Conservation (phyloP, 2,113 vertebrate species). For the Coryphaenoides rupestris region DNA sequence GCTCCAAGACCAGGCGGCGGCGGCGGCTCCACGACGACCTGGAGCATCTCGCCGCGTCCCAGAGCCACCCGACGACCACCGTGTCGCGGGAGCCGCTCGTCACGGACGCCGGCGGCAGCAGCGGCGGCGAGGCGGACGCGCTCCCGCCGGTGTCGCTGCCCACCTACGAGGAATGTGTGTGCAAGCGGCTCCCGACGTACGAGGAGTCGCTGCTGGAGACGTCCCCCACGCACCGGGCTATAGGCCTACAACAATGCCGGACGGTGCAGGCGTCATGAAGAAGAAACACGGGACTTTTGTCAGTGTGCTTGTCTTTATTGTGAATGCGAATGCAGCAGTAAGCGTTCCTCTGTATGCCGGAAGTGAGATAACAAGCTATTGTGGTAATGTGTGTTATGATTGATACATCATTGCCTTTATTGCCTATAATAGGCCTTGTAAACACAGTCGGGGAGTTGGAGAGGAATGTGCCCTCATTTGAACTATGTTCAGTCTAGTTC, state of each 20-base stretch:
- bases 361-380: too few species aligned
- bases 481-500: neutral
- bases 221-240: neutral
- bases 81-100: slow-evolving; percentile 75
- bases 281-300: too few species aligned
- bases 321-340: too few species aligned
- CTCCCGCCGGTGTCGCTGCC: slow-evolving; percentile 66
- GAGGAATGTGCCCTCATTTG: neutral
- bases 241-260: neutral
- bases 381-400: too few species aligned
- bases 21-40: slow-evolving; percentile 13
- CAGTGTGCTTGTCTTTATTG: too few species aligned
- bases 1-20: slow-evolving; percentile 70
- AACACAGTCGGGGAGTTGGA: too few species aligned
- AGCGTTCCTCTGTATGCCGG: too few species aligned
- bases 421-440: neutral
- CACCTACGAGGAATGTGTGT: slow-evolving; percentile 79
- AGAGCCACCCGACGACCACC: slow-evolving; percentile 42
- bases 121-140: slow-evolving; percentile 4
- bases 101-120: slow-evolving; percentile 56
- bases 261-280: too few species aligned
- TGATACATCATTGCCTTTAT: neutral
- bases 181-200: slow-evolving; percentile 82
- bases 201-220: slow-evolving; percentile 76
- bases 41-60: slow-evolving; percentile 33